Evolutionary conservation across 2,797 vertebrate genomes (phyloP), one percentile per base, ranked within the genome.

Genomic region (Hyperoplus immaculatus): DNA sequence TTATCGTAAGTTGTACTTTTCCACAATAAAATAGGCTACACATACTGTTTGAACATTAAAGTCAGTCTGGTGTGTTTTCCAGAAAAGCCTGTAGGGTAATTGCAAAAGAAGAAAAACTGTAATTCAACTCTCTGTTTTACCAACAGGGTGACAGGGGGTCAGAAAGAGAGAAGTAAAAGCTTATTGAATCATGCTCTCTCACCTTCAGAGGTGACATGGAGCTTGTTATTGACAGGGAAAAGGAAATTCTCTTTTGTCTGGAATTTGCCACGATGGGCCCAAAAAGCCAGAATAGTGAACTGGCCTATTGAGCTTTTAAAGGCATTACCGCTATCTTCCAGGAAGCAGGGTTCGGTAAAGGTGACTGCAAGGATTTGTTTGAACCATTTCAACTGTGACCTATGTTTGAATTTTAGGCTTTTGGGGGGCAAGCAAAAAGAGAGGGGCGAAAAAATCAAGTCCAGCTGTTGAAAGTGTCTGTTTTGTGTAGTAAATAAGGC

Each of bases 191-290:
- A 91, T 42, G 77, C 84, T 89, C 75, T 63, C 73, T 88, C 70
- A 75, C 66, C 84, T 81, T 87, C 72, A 69, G 81, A 89, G 80
- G 87, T 91, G 84, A 92, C 82, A 81, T 71, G 16, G 49, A 87
- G 85, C 86, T 89, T 91, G 87, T 90, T 93, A 91, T 91, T 85
- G 90, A 92, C 86, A 82, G 80, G 61, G 91, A 92, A 92, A 87
- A 94, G 95, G 94, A 95, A 95, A 96, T 95, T 95, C 89, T 92
- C 92, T 93, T 95, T 93, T 91, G 89, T 92, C 87, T 91, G 93
- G 93, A 95, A 94, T 95, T 92, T 95, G 84, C 87, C 87, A 95
- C n/a, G 61, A 80, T 72, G 75, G 70, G 45, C 91, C 91, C 82
- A 88, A 95, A 29, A 29, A 29, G 92, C 91, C 94, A 94, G 88